phyloP scores from a whole-genome alignment of 2,888 invertebrate species.

The Stegana nigrithorax region DNA sequence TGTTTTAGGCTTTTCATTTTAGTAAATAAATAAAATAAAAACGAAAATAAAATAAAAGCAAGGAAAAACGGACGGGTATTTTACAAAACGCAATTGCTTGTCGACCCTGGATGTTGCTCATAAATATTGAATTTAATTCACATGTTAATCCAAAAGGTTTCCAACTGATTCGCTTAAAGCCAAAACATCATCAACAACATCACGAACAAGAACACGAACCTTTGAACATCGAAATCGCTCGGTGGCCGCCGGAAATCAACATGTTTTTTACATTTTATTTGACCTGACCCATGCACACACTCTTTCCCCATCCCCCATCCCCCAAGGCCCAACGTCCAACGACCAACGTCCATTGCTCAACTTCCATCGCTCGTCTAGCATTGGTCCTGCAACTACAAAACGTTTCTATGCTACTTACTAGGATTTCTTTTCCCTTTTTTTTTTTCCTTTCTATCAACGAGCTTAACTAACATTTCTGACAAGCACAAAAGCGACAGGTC shows the following conservation, averaged over 20 bases:
- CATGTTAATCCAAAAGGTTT: not conserved
- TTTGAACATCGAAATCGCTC: not conserved
- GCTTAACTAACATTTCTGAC: constrained; percentile 37
- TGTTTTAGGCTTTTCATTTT: no score
- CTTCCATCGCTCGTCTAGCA: not conserved
- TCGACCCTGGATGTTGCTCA: no score
- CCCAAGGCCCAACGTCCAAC: no score
- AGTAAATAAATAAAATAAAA: no score
- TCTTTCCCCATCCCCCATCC: no score
- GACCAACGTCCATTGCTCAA: not conserved
- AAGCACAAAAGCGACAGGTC: constrained; percentile 56
- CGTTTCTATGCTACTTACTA: not conserved
- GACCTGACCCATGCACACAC: not conserved
- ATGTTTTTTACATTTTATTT: constrained; percentile 11
- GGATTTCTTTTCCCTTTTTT: not conserved
- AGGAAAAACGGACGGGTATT: no score
- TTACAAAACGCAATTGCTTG: no score
- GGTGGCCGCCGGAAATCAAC: constrained; percentile 1
- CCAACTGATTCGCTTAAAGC: not conserved
- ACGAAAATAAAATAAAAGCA: constrained; percentile 32
- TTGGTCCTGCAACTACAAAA: not conserved
- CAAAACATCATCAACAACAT: not conserved
- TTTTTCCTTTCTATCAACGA: not conserved
- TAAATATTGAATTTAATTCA: not conserved
- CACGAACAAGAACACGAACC: not conserved